Evolutionary conservation across 2,797 vertebrate genomes (phyloP).

Genomic region (Natrix natrix): DNA sequence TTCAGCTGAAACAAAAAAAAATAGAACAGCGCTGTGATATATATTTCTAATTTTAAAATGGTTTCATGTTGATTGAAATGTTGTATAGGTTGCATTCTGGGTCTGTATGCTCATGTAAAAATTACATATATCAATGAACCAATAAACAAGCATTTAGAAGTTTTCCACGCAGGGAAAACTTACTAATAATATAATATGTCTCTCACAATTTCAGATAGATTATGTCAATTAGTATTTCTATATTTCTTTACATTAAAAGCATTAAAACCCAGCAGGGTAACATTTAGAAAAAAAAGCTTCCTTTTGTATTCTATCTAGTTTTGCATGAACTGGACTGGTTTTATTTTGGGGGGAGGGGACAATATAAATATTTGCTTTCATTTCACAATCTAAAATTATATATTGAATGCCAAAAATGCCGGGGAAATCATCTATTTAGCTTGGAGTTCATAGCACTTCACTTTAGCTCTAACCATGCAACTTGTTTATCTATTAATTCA

Average conservation of each 20-base stretch:
- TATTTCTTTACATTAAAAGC: not conserved
- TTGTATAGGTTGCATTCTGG: not conserved
- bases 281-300: not conserved
- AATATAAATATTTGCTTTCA: not conserved
- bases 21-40: not conserved
- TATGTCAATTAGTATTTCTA: not conserved
- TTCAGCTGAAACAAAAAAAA: not conserved
- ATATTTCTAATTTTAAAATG: not conserved
- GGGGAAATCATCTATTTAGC: not conserved
- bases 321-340: not conserved
- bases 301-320: not conserved
- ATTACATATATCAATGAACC: not conserved
- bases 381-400: not conserved
- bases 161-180: not conserved
- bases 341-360: not conserved
- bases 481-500: not conserved
- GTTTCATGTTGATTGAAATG: not conserved
- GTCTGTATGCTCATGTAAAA: not conserved
- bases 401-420: not conserved
- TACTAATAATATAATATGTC: not conserved
- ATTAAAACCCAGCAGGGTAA: not conserved
- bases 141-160: not conserved
- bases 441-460: not conserved
- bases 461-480: not conserved
- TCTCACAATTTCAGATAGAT: not conserved